These are phyloP conservation scores for Battus philenor DNA, from an alignment of 1,140 invertebrate genomes.

Conservation along the genomic window DNA sequence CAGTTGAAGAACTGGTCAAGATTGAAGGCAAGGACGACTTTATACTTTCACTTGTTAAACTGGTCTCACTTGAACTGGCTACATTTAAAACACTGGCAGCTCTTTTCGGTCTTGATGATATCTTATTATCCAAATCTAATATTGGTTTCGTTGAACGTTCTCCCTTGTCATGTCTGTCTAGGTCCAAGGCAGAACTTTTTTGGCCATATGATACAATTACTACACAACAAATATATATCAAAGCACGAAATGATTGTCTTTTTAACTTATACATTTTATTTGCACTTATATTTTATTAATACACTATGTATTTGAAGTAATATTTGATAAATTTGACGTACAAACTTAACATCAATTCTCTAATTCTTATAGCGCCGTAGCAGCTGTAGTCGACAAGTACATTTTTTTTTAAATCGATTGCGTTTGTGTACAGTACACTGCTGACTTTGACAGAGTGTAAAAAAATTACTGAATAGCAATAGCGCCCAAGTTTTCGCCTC, in stretches of 20 bases:
- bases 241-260: background rate
- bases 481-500: too few species aligned
- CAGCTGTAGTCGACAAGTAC: too few species aligned
- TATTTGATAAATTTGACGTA: too few species aligned
- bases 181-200: background rate
- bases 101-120: slow-evolving; percentile 48
- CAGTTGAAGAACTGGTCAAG: slow-evolving; percentile 36
- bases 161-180: slow-evolving; percentile 14
- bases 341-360: too few species aligned
- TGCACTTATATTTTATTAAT: too few species aligned
- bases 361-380: too few species aligned
- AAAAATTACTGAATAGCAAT: too few species aligned
- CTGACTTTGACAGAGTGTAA: too few species aligned
- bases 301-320: too few species aligned
- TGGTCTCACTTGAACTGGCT: slow-evolving; percentile 46
- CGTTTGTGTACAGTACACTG: too few species aligned
- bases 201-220: slow-evolving; percentile 9
- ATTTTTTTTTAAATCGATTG: too few species aligned
- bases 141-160: slow-evolving; percentile 13
- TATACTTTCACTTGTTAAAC: slow-evolving; percentile 22
- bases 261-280: background rate
- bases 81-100: slow-evolving; percentile 27
- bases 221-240: slow-evolving; percentile 6
- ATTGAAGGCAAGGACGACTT: slow-evolving; percentile 27
- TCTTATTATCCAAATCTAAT: slow-evolving; percentile 12